Percentiles rank a stretch among this genome's conserved stretches.
Conservation (phyloP, 2,888 invertebrate species). For the Nebria brevicollis region DNA sequence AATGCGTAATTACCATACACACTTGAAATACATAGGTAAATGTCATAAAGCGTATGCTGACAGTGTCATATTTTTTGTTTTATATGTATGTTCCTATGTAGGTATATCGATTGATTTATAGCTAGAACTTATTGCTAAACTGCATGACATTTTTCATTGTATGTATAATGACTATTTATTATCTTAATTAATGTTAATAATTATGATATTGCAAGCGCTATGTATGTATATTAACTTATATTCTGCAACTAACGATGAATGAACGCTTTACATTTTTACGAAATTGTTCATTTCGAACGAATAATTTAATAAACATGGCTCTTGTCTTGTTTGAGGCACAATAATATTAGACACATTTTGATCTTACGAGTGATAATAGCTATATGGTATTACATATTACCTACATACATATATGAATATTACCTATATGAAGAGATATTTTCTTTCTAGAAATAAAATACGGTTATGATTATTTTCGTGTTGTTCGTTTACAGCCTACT, state of each 20-base stretch:
- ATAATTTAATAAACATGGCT: no score
- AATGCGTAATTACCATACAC: background rate
- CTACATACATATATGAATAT: no score
- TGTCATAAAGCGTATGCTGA: background rate
- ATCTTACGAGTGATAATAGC: no score
- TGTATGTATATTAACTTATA: background rate
- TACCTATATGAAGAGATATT: background rate
- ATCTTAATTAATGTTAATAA: background rate
- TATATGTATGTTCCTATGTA: background rate
- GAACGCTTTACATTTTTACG: no score
- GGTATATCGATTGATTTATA: background rate
- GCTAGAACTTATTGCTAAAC: background rate
- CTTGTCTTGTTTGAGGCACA: no score
- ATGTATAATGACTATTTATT: background rate
- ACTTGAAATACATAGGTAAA: background rate
- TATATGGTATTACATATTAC: no score
- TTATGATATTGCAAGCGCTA: background rate
- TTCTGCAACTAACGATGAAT: background rate
- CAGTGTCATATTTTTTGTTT: background rate
- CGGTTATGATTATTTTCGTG: background rate
- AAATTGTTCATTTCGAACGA: no score
- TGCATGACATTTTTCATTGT: background rate
- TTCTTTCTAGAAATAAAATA: background rate
- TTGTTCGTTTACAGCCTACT: background rate
- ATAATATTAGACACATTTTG: no score